Conservation (phyloP, 2,797 vertebrate genomes). For the Chelonia mydas region DNA sequence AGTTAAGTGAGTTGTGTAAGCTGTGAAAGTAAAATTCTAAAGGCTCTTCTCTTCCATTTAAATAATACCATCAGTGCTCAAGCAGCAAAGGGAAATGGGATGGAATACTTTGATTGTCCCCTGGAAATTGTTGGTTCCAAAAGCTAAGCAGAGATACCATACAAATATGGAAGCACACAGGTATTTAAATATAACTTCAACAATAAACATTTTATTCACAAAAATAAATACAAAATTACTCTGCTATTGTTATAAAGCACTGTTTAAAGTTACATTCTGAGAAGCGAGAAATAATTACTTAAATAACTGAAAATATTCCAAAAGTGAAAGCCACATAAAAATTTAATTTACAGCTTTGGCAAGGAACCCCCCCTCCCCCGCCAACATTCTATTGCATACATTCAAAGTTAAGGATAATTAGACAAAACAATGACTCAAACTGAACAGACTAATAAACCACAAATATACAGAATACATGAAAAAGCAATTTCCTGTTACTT, state of each 20-base stretch:
- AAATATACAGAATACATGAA: background rate
- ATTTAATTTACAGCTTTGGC: background rate
- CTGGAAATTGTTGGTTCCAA: background rate
- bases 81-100: background rate
- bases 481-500: background rate
- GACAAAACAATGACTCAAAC: background rate
- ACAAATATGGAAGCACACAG: background rate
- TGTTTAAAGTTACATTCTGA: background rate
- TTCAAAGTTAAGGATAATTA: background rate
- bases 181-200: background rate
- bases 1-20: background rate
- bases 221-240: slow-evolving; percentile 24
- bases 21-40: background rate
- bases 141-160: background rate
- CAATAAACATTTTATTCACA: slow-evolving; percentile 30
- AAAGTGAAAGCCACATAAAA: background rate
- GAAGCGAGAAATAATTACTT: background rate
- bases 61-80: background rate
- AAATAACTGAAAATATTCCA: background rate
- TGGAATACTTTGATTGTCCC: background rate
- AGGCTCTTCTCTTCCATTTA: background rate
- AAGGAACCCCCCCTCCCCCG: background rate
- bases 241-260: background rate
- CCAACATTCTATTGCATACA: background rate
- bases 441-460: background rate